Conservation (phyloP, 2,888 invertebrate genomes). For the Caenorhabditis doughertyi region DNA sequence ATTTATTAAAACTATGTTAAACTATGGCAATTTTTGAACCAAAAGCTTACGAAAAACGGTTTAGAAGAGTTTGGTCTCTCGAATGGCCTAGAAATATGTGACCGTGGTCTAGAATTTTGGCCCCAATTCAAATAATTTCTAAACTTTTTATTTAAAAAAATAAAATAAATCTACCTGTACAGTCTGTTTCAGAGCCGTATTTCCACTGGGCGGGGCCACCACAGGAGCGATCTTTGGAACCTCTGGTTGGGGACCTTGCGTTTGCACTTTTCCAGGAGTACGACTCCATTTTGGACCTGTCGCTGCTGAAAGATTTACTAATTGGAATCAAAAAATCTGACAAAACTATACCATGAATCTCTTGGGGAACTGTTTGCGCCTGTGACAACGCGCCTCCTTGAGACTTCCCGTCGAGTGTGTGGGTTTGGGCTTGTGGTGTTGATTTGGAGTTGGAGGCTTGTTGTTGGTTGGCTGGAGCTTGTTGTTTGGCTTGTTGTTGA, state of each 20-base stretch:
- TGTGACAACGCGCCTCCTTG: constrained; percentile 42
- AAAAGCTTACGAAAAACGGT: too few species aligned
- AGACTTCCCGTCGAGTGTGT: not conserved
- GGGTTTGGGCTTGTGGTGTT: constrained; percentile 1
- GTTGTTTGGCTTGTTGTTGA: constrained; percentile 20
- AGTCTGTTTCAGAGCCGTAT: constrained; percentile 70
- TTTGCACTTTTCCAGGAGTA: constrained; percentile 63
- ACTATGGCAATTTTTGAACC: too few species aligned
- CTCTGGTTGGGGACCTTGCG: constrained; percentile 60
- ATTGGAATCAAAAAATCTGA: not conserved
- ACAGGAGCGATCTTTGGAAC: constrained; percentile 46
- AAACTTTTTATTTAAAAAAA: not conserved
- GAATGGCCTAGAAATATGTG: too few species aligned
- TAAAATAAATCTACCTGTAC: constrained; percentile 46
- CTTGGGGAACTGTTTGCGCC: constrained; percentile 33
- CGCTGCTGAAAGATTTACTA: constrained; percentile 58
- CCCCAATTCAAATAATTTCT: too few species aligned
- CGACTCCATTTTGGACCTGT: constrained; percentile 65
- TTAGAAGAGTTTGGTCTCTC: too few species aligned
- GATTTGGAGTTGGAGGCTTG: not conserved
- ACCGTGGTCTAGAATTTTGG: too few species aligned
- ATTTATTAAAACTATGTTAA: too few species aligned
- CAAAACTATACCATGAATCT: constrained; percentile 41
- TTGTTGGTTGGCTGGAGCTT: constrained; percentile 9
- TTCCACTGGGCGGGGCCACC: constrained; percentile 57